Evolutionary conservation across 2,888 invertebrate genomes (phyloP).

Genomic region (Cybosia mesomella): DNA sequence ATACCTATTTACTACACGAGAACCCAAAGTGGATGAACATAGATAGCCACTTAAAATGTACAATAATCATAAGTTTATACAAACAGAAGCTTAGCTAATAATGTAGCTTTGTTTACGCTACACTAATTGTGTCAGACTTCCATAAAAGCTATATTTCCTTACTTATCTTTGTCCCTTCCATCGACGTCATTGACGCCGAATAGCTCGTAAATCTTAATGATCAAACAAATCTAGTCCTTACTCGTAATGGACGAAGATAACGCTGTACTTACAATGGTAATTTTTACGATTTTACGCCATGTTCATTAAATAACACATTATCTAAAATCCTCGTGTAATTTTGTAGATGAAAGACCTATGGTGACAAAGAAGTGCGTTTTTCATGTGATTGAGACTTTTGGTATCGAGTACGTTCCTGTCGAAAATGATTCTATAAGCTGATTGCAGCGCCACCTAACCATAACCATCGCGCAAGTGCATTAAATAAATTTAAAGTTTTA

Average conservation of each 20-base stretch:
- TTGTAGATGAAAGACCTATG: not conserved
- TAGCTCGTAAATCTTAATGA: conserved; percentile 71
- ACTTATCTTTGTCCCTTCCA: conserved; percentile 56
- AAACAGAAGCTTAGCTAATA: conserved; percentile 38
- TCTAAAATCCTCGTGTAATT: not conserved
- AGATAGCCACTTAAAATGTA: not conserved
- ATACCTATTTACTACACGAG: too few species aligned
- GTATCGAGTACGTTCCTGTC: too few species aligned
- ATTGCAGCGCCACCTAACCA: too few species aligned
- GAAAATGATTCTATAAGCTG: too few species aligned
- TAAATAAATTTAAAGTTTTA: too few species aligned
- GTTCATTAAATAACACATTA: not conserved
- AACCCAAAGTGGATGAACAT: too few species aligned
- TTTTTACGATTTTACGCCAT: conserved; percentile 25
- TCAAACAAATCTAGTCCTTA: conserved; percentile 46
- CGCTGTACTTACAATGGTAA: conserved; percentile 46
- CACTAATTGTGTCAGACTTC: conserved; percentile 55
- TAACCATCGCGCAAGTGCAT: too few species aligned
- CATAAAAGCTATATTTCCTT: conserved; percentile 59
- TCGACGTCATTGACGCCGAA: conserved; percentile 64
- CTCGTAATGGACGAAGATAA: conserved; percentile 48
- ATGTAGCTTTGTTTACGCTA: conserved; percentile 47
- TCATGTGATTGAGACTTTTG: not conserved
- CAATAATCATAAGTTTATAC: not conserved
- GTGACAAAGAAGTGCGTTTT: not conserved